These are phyloP conservation scores for Drosophila helvetica DNA, from an alignment of 2,888 invertebrate species.

Conservation along the genomic window DNA sequence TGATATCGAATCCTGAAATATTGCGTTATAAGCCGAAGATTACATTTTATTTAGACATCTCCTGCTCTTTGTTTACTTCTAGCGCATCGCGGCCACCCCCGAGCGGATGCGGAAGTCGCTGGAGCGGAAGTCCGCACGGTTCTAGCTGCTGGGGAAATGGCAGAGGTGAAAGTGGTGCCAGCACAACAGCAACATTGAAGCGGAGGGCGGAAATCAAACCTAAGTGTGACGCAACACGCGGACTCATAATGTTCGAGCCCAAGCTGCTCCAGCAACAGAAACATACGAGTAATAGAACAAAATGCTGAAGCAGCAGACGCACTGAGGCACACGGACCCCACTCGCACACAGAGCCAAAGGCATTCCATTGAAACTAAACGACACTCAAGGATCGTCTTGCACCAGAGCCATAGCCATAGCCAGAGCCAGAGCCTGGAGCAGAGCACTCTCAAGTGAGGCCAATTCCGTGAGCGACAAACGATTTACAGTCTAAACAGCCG, in stretches of 20 bases:
- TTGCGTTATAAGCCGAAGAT: not conserved
- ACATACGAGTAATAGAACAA: constrained; percentile 9
- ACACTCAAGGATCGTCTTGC: constrained; percentile 5
- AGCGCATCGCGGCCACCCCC: constrained; percentile 9
- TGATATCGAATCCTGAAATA: constrained; percentile 8
- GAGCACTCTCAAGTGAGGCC: constrained; percentile 12
- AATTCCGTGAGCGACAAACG: constrained; percentile 35
- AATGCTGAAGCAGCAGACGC: constrained; percentile 19
- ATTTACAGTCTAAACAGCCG: constrained; percentile 48
- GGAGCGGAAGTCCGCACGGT: constrained; percentile 26
- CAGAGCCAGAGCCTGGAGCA: not conserved
- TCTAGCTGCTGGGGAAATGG: constrained; percentile 8
- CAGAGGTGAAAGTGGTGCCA: constrained; percentile 47
- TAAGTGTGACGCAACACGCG: constrained; percentile 15
- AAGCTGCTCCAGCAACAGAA: constrained; percentile 14
- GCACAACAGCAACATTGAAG: constrained; percentile 32
- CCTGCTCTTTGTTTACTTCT: constrained; percentile 15
- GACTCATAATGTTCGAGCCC: constrained; percentile 17
- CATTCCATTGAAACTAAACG: constrained; percentile 29
- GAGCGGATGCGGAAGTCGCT: constrained; percentile 34
- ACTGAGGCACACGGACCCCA: constrained; percentile 20
- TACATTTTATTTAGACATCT: not conserved
- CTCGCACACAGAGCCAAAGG: constrained; percentile 15
- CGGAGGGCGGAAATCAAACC: constrained; percentile 51
- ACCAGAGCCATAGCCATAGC: not conserved